Evolutionary conservation across 2,797 vertebrate species (phyloP), one percentile per base, ranked within the genome.

Genomic region (Brachyalestes nurse): DNA sequence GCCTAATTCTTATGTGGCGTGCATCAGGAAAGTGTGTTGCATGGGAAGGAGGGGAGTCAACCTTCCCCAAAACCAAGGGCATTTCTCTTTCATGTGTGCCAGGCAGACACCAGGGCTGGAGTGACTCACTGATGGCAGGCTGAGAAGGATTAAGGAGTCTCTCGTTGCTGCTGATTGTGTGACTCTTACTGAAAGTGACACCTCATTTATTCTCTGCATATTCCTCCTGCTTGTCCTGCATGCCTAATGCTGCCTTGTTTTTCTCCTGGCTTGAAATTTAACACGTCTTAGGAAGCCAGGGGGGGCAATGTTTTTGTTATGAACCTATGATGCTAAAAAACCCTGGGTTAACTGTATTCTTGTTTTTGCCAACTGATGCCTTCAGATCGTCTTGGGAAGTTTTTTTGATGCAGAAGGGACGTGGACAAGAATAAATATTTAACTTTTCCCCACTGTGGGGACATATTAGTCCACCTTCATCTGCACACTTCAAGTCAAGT

Each of bases 111-210:
- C 86, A 81, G 88, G 80, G 86, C 89, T 88, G 92, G 90, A 91
- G 91, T 89, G 88, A 89, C 86, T 92, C 89, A 88, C 75, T 87
- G 89, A 91, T 88, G 90, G 89, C 90, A 91, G 91, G 87, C 88
- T 89, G 90, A 89, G 91, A 89, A 88, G 90, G 91, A 92, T 92
- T 92, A 91, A 86, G 91, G 88, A 89, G 88, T 88, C 89, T 92
- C 89, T 93, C 89, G 87, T 93, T 86, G 86, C 86, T 84, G 88
- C 91, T 84, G 90, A 87, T 92, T 92, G 89, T 91, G 88, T 93
- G 91, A 92, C 91, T 94, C 91, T 94, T 90, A 93, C 89, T 90
- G 90, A 92, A 95, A 93, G 92, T 93, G 93, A 93, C 93, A 93
- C 91, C 91, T 93, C 92, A 93, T 93, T 91, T 93, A 92, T 94